Conservation (phyloP, 1,140 invertebrate species). For the Neotoxoptera formosana region DNA sequence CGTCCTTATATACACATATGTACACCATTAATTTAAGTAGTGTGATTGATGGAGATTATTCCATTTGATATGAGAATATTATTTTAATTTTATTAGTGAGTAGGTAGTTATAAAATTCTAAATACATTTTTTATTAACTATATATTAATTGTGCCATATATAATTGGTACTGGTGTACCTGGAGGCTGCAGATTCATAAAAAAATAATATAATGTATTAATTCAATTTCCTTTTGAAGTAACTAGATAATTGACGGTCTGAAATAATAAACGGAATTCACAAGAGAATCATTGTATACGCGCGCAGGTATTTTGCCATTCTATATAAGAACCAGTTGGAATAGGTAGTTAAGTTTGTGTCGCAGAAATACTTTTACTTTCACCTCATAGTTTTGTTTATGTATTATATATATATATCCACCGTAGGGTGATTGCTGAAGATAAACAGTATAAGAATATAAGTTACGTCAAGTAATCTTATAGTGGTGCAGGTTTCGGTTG, state of each 20-base stretch:
- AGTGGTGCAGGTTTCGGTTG: no score
- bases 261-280: background rate
- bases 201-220: slow-evolving; percentile 30
- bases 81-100: background rate
- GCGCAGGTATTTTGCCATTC: background rate
- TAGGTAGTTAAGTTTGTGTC: background rate
- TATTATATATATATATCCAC: background rate
- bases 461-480: background rate
- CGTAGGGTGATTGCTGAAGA: background rate
- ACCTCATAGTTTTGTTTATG: background rate
- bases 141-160: background rate
- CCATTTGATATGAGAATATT: background rate
- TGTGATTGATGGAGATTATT: background rate
- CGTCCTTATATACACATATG: background rate
- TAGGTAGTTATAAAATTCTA: background rate
- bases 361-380: slow-evolving; percentile 31
- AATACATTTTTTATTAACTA: background rate
- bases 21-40: background rate
- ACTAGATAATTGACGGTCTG: background rate
- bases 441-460: background rate
- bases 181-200: background rate
- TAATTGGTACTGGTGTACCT: background rate
- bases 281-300: background rate
- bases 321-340: background rate
- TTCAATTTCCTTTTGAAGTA: background rate